A percentile compares a stretch with the other conserved stretches of the same genome.
Conservation (phyloP, 2,113 vertebrate genomes). For the Cyrtonyx montezumae region DNA sequence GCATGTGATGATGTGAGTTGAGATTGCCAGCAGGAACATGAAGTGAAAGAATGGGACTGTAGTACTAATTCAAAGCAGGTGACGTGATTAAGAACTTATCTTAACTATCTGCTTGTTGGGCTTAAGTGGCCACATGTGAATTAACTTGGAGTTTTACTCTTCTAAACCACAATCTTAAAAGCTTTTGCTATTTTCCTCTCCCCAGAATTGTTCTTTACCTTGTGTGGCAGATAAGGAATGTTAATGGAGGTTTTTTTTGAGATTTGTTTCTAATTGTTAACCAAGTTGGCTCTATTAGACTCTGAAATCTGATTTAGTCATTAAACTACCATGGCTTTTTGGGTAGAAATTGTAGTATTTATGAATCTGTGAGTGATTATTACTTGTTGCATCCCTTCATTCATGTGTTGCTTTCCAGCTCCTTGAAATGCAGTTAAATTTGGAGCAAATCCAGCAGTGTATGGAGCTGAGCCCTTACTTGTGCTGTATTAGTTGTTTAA, state of each 20-base stretch:
- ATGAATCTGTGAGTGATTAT: background rate
- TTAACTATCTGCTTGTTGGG: background rate
- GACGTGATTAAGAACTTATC: background rate
- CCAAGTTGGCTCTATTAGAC: background rate
- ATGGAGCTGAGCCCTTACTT: background rate
- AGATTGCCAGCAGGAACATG: background rate
- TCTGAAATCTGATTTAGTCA: background rate
- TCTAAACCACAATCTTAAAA: background rate
- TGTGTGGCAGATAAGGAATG: background rate
- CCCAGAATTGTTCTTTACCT: accelerated
- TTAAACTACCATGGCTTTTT: background rate
- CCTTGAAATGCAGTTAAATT: background rate
- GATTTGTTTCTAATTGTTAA: background rate
- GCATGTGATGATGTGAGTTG: background rate
- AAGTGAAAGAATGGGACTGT: background rate
- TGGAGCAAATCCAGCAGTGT: background rate
- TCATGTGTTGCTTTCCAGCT: background rate
- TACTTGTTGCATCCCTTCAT: background rate
- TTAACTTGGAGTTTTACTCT: background rate
- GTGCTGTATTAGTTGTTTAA: background rate
- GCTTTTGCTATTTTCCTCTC: accelerated
- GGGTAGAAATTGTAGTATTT: background rate
- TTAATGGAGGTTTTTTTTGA: background rate
- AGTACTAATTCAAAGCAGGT: background rate
- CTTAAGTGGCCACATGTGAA: background rate